phyloP scores from a whole-genome alignment of 2,797 vertebrate species.

The Eptatretus atami region DNA sequence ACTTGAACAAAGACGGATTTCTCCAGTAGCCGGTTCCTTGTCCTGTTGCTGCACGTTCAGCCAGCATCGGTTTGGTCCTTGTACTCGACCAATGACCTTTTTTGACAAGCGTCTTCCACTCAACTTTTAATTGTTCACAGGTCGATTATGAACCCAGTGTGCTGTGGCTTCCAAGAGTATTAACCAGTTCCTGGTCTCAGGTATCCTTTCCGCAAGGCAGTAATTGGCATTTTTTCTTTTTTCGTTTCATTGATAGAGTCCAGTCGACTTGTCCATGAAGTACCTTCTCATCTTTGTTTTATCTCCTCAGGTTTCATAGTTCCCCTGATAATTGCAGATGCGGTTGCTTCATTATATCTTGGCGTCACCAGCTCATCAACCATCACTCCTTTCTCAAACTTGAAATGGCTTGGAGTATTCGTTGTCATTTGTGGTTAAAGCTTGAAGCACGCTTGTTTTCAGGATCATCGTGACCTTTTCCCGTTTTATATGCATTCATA shows the following conservation, averaged over 20 bases:
- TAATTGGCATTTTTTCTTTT: conserved; percentile 14
- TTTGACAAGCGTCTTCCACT: conserved; percentile 20
- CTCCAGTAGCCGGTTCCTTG: conserved; percentile 27
- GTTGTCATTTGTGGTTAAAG: conserved; percentile 8
- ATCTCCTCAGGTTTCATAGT: conserved; percentile 9
- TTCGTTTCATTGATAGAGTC: conserved; percentile 13
- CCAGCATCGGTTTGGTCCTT: conserved; percentile 23
- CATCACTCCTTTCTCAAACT: conserved; percentile 13
- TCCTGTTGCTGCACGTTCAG: conserved; percentile 26
- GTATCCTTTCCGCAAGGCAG: conserved; percentile 11
- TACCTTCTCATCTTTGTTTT: conserved; percentile 10
- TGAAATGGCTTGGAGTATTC: conserved; percentile 11
- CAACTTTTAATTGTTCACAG: conserved; percentile 15
- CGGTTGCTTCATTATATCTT: conserved; percentile 12
- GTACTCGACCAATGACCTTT: conserved; percentile 15
- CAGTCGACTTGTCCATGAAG: conserved; percentile 12
- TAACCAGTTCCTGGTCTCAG: conserved; percentile 10
- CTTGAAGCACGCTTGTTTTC: conserved; percentile 4
- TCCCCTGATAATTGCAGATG: conserved; percentile 11
- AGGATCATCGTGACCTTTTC: conserved; percentile 10
- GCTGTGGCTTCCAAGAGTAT: conserved; percentile 11
- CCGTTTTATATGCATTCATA: conserved; percentile 15
- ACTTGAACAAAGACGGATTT: conserved; percentile 28
- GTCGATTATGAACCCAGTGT: conserved; percentile 11
- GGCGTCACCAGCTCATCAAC: conserved; percentile 13